Base-by-base conservation (phyloP, 2,113 vertebrate genomes). In the Okapia johnstoni region DNA sequence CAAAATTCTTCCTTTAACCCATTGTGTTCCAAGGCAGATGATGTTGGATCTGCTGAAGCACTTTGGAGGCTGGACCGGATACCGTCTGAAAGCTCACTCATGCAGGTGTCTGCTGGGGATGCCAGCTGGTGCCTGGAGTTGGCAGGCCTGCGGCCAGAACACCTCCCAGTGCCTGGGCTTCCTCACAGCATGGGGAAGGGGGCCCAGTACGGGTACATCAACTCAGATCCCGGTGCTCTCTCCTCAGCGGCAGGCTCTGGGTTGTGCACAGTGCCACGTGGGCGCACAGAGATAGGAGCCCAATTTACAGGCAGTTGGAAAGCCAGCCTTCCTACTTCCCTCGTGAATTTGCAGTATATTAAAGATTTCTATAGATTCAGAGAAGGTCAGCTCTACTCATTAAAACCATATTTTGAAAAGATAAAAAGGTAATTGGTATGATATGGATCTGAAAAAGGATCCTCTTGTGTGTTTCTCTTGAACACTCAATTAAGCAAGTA, bases 241-340 rank as follows among this genome's bases (percentile, higher is more conserved):
- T 66, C 25, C 17, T 80, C 52, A 25, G 7, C 11, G 7, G 26
- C 5, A 58, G 36, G 26, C 8, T 46, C 17, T 15, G 11, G 58
- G 63, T 9, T 83, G 63, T 13, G 52, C 3, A 8, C 8, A n/a
- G 52, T 0, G 1, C 55, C 46, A 46, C 0, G 2, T 25, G 17
- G 77, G 33, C 14, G 61, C 36, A 13, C 25, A 55, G 61, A 90
- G 26, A 50, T 26, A 90, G 55, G 8, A 92, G n/a, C 40, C 30
- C 36, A 52, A 23, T 88, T 61, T 50, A 91, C 0, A 33, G 60
- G 16, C 50, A 79, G n/a, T 46, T 19, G 33, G 26, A 77, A 52
- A 54, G 28, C 46, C 12, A 79, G 11, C 58, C 43, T 83, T 73
- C 85, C 54, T 79, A 19, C 30, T 83, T 73, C 54, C 58, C 25